Percentiles rank a stretch among this genome's conserved stretches.
phyloP scores from a whole-genome alignment of 1,140 invertebrate genomes.

The Mya arenaria region DNA sequence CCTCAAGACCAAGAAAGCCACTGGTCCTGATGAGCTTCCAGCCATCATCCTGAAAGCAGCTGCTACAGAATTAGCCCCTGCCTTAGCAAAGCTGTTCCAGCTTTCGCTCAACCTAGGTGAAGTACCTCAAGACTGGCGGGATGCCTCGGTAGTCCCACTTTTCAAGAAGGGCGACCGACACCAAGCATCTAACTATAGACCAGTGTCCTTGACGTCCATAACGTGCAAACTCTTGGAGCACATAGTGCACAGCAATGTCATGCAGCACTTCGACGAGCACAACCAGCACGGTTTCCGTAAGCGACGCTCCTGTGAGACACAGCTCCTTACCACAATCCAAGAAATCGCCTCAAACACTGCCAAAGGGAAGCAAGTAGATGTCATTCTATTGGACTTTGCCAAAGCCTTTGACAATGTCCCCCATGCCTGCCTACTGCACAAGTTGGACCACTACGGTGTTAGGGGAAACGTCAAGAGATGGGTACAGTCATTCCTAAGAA shows the following conservation, averaged over 20 bases:
- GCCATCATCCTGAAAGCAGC: neutral
- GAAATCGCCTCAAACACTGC: neutral
- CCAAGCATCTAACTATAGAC: constrained; percentile 42
- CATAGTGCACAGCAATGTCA: constrained; percentile 28
- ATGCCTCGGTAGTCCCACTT: constrained; percentile 5
- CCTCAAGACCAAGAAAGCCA: neutral
- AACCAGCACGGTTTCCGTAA: neutral
- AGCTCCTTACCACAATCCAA: neutral
- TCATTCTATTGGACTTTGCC: neutral
- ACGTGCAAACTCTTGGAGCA: constrained; percentile 46
- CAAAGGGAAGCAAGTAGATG: neutral
- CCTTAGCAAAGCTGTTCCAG: constrained; percentile 3
- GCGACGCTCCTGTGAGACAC: neutral
- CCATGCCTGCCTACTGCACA: neutral
- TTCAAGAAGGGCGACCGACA: constrained; percentile 58
- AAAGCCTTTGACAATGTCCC: constrained; percentile 33
- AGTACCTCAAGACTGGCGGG: constrained; percentile 34
- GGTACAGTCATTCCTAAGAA: neutral
- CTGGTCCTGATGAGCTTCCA: constrained; percentile 22
- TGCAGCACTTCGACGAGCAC: constrained; percentile 23
- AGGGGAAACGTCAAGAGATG: neutral
- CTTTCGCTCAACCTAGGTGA: neutral
- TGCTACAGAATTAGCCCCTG: neutral
- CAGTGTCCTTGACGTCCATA: constrained; percentile 50
- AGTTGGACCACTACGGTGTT: constrained; percentile 13